Conservation (phyloP, 2,888 invertebrate genomes). For the Leptinotarsa juncta region DNA sequence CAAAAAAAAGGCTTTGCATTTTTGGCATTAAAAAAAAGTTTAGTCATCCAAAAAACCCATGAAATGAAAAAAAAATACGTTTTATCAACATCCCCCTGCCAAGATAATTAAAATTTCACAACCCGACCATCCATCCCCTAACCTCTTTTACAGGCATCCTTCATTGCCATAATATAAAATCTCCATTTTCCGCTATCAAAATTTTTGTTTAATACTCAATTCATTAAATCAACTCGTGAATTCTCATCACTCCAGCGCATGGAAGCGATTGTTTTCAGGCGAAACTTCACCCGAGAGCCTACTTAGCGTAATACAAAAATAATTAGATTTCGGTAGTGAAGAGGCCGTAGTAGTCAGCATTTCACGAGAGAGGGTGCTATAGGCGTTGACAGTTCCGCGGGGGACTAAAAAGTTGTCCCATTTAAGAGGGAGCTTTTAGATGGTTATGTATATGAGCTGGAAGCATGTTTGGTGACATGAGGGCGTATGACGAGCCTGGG, state of each 20-base stretch:
- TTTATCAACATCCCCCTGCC: not conserved
- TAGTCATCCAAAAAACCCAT: not conserved
- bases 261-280: slow-evolving; percentile 34
- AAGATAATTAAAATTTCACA: not conserved
- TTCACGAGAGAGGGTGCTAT: slow-evolving; percentile 25
- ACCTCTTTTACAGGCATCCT: not conserved
- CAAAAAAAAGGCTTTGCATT: too few relatives aligned
- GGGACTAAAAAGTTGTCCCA: slow-evolving; percentile 15
- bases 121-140: not conserved
- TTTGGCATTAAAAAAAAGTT: too few relatives aligned
- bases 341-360: slow-evolving; percentile 36
- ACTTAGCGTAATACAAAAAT: slow-evolving; percentile 52
- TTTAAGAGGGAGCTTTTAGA: slow-evolving; percentile 4
- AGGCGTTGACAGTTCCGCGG: slow-evolving; percentile 10
- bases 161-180: not conserved
- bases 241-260: slow-evolving; percentile 25
- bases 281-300: slow-evolving; percentile 48
- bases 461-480: not conserved
- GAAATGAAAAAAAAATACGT: not conserved
- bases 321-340: slow-evolving; percentile 49
- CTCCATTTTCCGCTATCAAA: slow-evolving; percentile 20
- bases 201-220: slow-evolving; percentile 34
- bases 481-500: not conserved
- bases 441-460: not conserved
- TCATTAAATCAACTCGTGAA: slow-evolving; percentile 33